phyloP scores from a whole-genome alignment of 2,113 vertebrate species.

The Condylura cristata region DNA sequence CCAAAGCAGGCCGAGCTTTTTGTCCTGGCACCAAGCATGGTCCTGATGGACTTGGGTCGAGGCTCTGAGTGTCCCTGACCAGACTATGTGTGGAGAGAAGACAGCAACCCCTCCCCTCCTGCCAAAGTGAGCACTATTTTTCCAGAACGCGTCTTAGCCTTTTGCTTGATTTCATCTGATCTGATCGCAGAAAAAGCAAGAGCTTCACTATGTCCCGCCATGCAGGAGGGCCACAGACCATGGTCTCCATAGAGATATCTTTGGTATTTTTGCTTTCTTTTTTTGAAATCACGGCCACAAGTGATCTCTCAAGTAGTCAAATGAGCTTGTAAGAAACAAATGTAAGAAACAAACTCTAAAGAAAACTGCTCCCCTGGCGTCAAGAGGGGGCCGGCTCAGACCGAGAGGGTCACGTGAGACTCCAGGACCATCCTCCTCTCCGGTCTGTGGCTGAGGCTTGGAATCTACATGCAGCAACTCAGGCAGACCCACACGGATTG shows the following conservation, averaged over 20 bases:
- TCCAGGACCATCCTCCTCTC: background rate
- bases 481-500: constrained; percentile 15
- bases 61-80: rapidly evolving
- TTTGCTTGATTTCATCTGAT: constrained; percentile 19
- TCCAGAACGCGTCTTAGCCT: constrained; percentile 1
- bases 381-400: background rate
- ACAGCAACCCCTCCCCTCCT: background rate
- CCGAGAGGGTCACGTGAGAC: background rate
- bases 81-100: background rate
- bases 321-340: background rate
- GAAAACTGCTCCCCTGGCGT: background rate
- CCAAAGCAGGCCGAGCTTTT: background rate
- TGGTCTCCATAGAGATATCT: background rate
- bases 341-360: background rate
- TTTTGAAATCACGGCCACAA: background rate
- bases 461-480: constrained; percentile 11
- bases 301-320: background rate
- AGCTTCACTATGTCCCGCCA: constrained; percentile 31
- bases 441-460: background rate
- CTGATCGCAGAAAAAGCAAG: background rate
- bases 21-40: background rate
- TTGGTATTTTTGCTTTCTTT: too few relatives aligned
- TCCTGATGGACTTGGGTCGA: rapidly evolving
- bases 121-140: constrained; percentile 57
- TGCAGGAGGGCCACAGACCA: too few relatives aligned